Conservation (phyloP, 2,797 vertebrate species). For the Myoxocephalus aenaeus region DNA sequence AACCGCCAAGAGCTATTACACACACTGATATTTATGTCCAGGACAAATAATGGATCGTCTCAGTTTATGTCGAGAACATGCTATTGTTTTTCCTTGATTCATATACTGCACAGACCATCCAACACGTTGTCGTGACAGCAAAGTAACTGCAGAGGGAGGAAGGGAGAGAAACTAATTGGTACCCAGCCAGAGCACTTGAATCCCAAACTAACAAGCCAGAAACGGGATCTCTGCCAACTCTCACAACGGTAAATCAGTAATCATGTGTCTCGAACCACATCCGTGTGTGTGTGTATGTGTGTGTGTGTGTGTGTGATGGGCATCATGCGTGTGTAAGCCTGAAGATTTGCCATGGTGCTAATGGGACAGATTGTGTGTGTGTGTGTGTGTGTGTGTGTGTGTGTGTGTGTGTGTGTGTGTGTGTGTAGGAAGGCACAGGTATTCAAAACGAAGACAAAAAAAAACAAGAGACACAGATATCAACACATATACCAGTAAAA, state of each 20-base stretch:
- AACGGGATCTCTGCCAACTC: conserved; percentile 57
- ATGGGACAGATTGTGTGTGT: conserved; percentile 17
- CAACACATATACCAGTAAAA: background rate
- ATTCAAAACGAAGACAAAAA: conserved; percentile 29
- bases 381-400: conserved; percentile 10
- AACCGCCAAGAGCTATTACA: conserved; percentile 15
- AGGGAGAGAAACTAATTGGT: conserved; percentile 62
- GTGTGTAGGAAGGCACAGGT: conserved; percentile 23
- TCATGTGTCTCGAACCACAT: conserved; percentile 41
- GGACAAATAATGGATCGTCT: conserved; percentile 9
- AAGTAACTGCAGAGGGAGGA: conserved; percentile 25
- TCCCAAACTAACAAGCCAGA: conserved; percentile 62
- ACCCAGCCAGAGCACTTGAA: conserved; percentile 54
- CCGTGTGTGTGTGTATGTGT: conserved; percentile 24
- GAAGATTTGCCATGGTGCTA: conserved; percentile 32
- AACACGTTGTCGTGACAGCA: conserved; percentile 27
- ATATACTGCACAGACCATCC: background rate
- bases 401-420: conserved; percentile 22
- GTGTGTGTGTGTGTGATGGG: conserved; percentile 30
- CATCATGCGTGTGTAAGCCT: conserved; percentile 14
- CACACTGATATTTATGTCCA: background rate
- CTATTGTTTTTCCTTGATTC: background rate
- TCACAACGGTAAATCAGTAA: conserved; percentile 48
- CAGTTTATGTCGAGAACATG: background rate
- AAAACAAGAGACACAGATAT: conserved; percentile 9